These are phyloP conservation scores for Pogona vitticeps DNA, from an alignment of 2,113 vertebrate species.

Conservation along the genomic window DNA sequence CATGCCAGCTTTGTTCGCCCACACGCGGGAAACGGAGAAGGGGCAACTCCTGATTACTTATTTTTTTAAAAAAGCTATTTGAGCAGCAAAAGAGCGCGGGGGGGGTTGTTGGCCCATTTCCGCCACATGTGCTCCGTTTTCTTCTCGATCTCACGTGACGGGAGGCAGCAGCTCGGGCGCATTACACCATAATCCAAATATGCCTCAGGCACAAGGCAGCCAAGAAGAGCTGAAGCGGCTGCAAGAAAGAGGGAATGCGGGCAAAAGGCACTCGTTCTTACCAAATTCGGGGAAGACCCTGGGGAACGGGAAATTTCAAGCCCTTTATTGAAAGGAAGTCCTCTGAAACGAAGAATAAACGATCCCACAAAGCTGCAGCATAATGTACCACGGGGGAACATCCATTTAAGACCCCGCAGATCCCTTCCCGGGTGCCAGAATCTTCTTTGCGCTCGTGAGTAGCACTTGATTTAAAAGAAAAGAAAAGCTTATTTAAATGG, in stretches of 20 bases:
- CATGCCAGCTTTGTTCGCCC: not conserved
- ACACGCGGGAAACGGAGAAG: not conserved
- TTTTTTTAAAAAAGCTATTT: too few relatives aligned
- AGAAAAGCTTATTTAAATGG: not conserved
- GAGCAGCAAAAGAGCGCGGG: not conserved
- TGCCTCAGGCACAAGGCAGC: slow-evolving; percentile 67
- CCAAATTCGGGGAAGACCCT: not conserved
- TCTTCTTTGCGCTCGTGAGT: slow-evolving; percentile 59
- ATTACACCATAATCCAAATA: slow-evolving; percentile 81
- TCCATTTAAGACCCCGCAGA: slow-evolving; percentile 30
- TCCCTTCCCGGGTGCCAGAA: slow-evolving; percentile 42
- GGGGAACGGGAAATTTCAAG: not conserved
- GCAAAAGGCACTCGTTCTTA: not conserved
- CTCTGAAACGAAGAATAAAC: not conserved
- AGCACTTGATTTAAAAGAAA: slow-evolving; percentile 20
- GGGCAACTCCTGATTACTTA: slow-evolving; percentile 9
- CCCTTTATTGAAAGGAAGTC: not conserved
- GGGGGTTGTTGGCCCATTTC: not conserved
- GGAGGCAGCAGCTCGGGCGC: slow-evolving; percentile 56
- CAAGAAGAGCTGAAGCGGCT: slow-evolving; percentile 48
- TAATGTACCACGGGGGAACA: slow-evolving; percentile 40
- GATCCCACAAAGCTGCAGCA: not conserved
- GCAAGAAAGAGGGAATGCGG: slow-evolving; percentile 31
- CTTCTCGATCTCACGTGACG: slow-evolving; percentile 72
- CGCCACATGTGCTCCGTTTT: slow-evolving; percentile 57